Conservation (phyloP, 2,888 invertebrate genomes). For the Harmothoe impar region DNA sequence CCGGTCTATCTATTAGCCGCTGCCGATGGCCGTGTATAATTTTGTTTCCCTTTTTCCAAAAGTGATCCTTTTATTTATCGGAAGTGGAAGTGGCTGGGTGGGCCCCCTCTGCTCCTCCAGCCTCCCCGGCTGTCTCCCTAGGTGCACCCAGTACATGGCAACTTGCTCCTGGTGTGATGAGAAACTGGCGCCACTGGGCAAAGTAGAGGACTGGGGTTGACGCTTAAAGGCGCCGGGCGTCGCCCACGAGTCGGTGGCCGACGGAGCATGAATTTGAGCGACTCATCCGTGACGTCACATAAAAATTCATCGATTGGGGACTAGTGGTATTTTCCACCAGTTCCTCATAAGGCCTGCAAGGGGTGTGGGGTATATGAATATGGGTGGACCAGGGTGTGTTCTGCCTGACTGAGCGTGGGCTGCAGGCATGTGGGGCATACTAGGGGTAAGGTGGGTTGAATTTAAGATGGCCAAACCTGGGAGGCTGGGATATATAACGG, state of each 20-base stretch:
- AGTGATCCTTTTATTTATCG: constrained; percentile 11
- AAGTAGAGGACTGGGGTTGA: constrained; percentile 2
- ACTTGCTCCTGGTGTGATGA: background rate
- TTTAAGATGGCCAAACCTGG: too few relatives aligned
- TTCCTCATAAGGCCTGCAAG: background rate
- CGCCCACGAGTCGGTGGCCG: background rate
- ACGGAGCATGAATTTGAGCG: background rate
- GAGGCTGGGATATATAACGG: too few relatives aligned
- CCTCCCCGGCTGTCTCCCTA: background rate
- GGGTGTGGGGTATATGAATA: background rate
- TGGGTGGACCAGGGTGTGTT: too few relatives aligned
- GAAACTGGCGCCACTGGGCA: constrained; percentile 18
- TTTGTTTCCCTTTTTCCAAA: background rate
- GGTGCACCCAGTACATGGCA: background rate
- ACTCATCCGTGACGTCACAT: constrained; percentile 31
- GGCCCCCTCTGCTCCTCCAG: background rate
- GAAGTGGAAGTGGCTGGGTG: constrained; percentile 12
- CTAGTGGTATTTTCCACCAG: background rate
- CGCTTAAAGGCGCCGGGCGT: background rate
- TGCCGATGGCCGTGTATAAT: background rate
- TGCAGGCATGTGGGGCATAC: too few relatives aligned
- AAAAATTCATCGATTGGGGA: constrained; percentile 9
- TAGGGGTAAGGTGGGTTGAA: too few relatives aligned
- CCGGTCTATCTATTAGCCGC: background rate
- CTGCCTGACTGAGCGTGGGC: too few relatives aligned